phyloP scores from a whole-genome alignment of 30 jellyfish, hydroid and myxozoan species.

The Sanderia malayensis region DNA sequence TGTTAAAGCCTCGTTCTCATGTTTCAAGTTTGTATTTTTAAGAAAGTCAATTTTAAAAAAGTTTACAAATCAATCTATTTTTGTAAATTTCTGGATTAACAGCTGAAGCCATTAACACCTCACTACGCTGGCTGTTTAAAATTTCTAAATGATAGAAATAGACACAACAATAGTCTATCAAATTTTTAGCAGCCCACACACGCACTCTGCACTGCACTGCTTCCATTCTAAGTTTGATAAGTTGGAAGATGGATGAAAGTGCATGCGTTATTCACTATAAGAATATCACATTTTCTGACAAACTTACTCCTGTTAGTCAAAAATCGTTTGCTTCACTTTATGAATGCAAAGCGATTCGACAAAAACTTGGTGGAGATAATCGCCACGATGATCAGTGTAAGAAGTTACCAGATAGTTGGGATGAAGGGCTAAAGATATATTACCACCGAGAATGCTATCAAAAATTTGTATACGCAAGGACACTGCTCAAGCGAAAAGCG shows the following conservation, averaged over 20 bases:
- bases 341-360: not conserved
- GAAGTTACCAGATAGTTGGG: not conserved
- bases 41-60: not conserved
- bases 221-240: not conserved
- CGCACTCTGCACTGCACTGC: conserved; percentile 3
- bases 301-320: not conserved
- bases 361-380: not conserved
- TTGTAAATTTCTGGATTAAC: not conserved
- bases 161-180: not conserved
- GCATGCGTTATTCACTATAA: not conserved
- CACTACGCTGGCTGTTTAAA: not conserved
- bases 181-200: not conserved
- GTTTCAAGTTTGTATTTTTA: not conserved
- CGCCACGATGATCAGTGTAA: not conserved
- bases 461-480: conserved; percentile 33
- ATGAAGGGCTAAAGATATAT: not conserved
- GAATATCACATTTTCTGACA: not conserved
- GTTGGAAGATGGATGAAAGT: conserved; percentile 3
- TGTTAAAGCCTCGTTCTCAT: not conserved
- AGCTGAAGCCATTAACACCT: conserved; percentile 2
- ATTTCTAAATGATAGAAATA: not conserved
- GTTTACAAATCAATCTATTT: not conserved
- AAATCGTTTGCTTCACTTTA: not conserved
- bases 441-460: conserved; percentile 31
- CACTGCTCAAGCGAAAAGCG: conserved; percentile 8